phyloP scores from a whole-genome alignment of 1,140 invertebrate species.

The Halotydeus destructor region DNA sequence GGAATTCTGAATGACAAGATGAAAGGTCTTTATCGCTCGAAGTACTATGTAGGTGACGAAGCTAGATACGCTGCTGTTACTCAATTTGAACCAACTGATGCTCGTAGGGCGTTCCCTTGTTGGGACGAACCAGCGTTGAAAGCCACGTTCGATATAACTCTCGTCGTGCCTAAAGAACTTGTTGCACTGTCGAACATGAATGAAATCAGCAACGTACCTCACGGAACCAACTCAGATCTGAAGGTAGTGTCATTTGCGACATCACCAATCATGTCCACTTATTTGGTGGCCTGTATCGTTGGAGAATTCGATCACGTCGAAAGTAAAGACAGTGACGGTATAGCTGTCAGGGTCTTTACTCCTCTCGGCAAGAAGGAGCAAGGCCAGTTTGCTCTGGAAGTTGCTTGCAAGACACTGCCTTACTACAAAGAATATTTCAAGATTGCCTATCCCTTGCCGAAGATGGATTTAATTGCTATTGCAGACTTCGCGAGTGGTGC shows the following conservation, averaged over 20 bases:
- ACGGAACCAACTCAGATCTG: slow-evolving; percentile 22
- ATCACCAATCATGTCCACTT: slow-evolving; percentile 89
- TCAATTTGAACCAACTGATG: slow-evolving; percentile 71
- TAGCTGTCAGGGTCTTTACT: slow-evolving; percentile 65
- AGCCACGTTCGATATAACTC: slow-evolving; percentile 74
- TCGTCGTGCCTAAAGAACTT: slow-evolving; percentile 42
- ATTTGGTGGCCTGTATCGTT: slow-evolving; percentile 71
- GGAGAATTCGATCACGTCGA: slow-evolving; percentile 88
- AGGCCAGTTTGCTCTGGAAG: slow-evolving; percentile 66
- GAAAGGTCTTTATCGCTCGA: slow-evolving; percentile 80
- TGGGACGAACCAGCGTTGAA: slow-evolving; percentile 94
- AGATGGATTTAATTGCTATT: slow-evolving; percentile 86
- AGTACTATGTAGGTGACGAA: slow-evolving; percentile 39
- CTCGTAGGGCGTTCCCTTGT: slow-evolving; percentile 78
- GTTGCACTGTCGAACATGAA: slow-evolving; percentile 87
- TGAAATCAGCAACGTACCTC: slow-evolving; percentile 11
- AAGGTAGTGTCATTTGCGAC: slow-evolving; percentile 51
- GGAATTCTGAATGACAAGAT: slow-evolving; percentile 80
- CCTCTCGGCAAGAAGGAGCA: slow-evolving; percentile 76
- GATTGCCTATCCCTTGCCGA: slow-evolving; percentile 82
- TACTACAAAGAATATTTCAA: slow-evolving; percentile 19
- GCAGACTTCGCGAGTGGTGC: slow-evolving; percentile 51
- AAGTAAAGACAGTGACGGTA: slow-evolving; percentile 41
- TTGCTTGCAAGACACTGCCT: slow-evolving; percentile 14
- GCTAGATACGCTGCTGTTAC: slow-evolving; percentile 71